Percentiles rank a stretch among this genome's conserved stretches.
Evolutionary conservation across 2,888 invertebrate genomes (phyloP).

Genomic region (Macaria notata): DNA sequence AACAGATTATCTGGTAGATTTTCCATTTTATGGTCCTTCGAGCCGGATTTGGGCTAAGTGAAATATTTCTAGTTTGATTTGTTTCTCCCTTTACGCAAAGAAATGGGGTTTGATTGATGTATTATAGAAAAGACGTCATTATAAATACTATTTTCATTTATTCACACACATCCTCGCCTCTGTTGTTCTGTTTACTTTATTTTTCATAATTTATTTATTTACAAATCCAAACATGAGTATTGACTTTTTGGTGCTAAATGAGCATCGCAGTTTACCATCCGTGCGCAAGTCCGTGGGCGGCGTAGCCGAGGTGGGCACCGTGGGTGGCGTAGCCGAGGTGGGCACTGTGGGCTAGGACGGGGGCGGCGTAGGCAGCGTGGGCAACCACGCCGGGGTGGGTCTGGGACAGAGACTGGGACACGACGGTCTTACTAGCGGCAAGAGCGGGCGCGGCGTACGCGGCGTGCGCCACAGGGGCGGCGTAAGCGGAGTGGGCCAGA

Average conservation of each 20-base stretch:
- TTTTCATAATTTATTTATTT: constrained; percentile 69
- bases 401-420: constrained; percentile 64
- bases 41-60: too few relatives aligned
- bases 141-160: constrained; percentile 67
- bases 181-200: constrained; percentile 59
- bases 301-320: constrained; percentile 26
- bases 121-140: constrained; percentile 3
- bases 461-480: constrained; percentile 44
- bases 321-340: constrained; percentile 39
- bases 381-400: constrained; percentile 62
- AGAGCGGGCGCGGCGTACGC: constrained; percentile 38
- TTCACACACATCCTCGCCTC: constrained; percentile 78
- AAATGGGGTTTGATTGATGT: too few relatives aligned
- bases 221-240: constrained; percentile 74
- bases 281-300: constrained; percentile 44
- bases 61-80: too few relatives aligned
- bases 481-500: constrained; percentile 43
- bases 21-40: too few relatives aligned
- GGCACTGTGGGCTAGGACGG: constrained; percentile 36
- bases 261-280: constrained; percentile 77
- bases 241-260: constrained; percentile 67
- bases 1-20: too few relatives aligned
- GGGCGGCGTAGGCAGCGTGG: constrained; percentile 44
- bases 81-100: too few relatives aligned
- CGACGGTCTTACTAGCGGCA: constrained; percentile 58